Percentiles rank a stretch among this genome's conserved stretches.
Conservation (phyloP, 2,113 vertebrate species). For the Engystomops pustulosus region DNA sequence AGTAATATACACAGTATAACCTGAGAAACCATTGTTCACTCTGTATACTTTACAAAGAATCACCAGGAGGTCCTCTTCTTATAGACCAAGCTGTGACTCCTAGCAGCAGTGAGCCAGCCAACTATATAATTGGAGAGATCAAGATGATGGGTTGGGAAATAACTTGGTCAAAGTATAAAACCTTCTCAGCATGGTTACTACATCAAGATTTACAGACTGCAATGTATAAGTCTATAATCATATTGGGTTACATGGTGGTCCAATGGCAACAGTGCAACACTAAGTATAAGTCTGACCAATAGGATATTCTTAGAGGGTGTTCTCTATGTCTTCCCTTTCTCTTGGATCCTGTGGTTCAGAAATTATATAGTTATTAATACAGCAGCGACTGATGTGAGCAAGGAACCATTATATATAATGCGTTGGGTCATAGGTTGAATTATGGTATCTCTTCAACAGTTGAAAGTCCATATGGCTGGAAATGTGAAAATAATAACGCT, state of each 20-base stretch:
- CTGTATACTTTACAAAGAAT: background rate
- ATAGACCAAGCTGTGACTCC: background rate
- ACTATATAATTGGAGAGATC: background rate
- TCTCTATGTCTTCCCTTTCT: background rate
- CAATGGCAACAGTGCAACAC: background rate
- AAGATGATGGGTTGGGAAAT: background rate
- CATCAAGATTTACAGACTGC: background rate
- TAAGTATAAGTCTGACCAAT: background rate
- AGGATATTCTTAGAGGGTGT: background rate
- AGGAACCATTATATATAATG: background rate
- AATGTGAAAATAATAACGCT: no score
- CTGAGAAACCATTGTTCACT: no score
- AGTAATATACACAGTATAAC: no score
- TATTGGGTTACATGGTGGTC: background rate
- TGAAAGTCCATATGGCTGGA: no score
- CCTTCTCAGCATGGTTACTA: background rate
- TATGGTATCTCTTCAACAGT: no score
- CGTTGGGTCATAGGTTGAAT: background rate
- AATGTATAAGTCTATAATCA: background rate
- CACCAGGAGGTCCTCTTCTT: background rate
- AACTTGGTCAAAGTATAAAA: constrained; percentile 9
- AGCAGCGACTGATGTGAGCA: background rate
- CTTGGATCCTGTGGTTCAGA: background rate
- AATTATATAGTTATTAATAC: background rate
- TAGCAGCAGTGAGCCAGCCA: constrained; percentile 2